Evolutionary conservation across 2,888 invertebrate species (phyloP).

Genomic region (Serrognathus titanus): DNA sequence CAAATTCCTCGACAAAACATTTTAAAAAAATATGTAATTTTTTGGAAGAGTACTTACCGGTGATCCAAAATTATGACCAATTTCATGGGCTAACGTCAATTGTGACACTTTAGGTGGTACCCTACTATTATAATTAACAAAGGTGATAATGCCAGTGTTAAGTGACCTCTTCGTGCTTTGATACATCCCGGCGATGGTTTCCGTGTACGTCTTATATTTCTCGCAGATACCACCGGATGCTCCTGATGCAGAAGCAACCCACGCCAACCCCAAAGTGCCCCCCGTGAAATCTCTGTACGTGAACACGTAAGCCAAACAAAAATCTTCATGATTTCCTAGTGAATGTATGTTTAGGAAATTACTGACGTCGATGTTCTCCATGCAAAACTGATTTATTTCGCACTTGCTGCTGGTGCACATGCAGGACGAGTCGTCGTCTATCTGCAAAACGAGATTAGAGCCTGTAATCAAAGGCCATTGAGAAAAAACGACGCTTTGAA

Average conservation of each 20-base stretch:
- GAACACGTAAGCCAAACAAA: constrained; percentile 99
- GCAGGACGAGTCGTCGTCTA: constrained; percentile 84
- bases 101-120: constrained; percentile 98
- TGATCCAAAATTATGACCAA: constrained; percentile 98
- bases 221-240: constrained; percentile 99
- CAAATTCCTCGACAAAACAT: too few species aligned
- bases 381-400: constrained; percentile 85
- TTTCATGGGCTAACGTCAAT: constrained; percentile 95
- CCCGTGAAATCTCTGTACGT: constrained; percentile 97
- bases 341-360: constrained; percentile 98
- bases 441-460: constrained; percentile 56
- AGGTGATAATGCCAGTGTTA: constrained; percentile 98
- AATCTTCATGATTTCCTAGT: constrained; percentile 93
- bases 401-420: constrained; percentile 58
- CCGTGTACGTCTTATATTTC: constrained; percentile 94
- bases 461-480: not conserved
- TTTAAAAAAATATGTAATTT: too few species aligned
- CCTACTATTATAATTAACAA: constrained; percentile 95
- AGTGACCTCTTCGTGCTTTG: constrained; percentile 91
- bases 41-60: too few species aligned
- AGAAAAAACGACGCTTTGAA: not conserved
- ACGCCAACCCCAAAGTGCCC: constrained; percentile 95
- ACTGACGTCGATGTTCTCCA: constrained; percentile 97
- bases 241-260: constrained; percentile 97
- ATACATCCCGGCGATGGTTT: constrained; percentile 91